Evolutionary conservation across 2,113 vertebrate species (phyloP).

Genomic region (Microcebus tavaratra): DNA sequence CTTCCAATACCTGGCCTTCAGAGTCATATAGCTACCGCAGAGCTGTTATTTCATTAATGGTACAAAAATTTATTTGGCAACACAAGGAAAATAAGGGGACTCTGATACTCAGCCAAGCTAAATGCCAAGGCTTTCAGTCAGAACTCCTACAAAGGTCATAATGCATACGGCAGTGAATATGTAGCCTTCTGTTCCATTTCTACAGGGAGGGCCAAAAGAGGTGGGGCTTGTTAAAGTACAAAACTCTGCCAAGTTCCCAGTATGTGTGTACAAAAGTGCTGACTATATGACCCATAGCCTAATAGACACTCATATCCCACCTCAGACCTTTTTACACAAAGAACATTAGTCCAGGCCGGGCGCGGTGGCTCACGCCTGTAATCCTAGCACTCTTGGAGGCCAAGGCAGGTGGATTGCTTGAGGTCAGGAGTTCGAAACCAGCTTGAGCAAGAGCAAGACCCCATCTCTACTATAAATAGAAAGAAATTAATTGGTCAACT

Average conservation of each 20-base stretch:
- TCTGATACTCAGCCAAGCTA: not conserved
- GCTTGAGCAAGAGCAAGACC: no score
- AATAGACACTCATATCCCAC: not conserved
- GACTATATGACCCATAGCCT: not conserved
- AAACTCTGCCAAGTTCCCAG: not conserved
- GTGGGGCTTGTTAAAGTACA: not conserved
- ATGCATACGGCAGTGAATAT: not conserved
- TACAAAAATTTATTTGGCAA: slow-evolving; percentile 42
- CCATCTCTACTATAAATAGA: no score
- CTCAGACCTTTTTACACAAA: not conserved
- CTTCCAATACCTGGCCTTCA: not conserved
- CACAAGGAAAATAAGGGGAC: slow-evolving; percentile 16
- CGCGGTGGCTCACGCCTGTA: no score
- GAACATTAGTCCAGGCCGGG: not conserved
- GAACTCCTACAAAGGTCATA: not conserved
- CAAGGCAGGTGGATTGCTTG: no score
- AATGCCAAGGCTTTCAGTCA: slow-evolving; percentile 2
- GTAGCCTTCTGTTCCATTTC: not conserved
- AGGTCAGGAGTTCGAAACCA: no score
- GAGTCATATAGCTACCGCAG: not conserved
- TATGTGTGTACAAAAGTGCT: not conserved
- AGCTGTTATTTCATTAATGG: not conserved
- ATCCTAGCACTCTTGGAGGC: no score
- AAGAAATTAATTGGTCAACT: no score
- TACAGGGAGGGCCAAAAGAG: not conserved